Conservation (phyloP, 2,113 vertebrate species). For the Catagonus wagneri region DNA sequence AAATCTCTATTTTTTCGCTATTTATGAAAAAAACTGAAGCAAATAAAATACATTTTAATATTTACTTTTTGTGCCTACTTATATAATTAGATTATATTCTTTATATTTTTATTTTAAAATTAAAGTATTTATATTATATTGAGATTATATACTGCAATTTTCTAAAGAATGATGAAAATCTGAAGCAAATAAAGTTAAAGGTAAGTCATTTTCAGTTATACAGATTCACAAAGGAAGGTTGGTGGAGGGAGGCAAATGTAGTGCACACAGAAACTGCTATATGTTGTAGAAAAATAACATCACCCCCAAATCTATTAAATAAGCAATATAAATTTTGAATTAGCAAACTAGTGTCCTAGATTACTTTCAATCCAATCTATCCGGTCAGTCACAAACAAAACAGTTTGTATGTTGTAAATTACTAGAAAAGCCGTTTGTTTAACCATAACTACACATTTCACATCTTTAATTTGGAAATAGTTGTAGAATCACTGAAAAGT, state of each 20-base stretch:
- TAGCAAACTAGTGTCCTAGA: not conserved
- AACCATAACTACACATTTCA: not conserved
- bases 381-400: not conserved
- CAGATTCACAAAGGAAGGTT: not conserved
- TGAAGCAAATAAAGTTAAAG: not conserved
- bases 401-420: not conserved
- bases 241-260: not conserved
- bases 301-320: not conserved
- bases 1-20: not conserved
- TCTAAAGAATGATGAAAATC: not conserved
- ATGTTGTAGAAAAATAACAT: not conserved
- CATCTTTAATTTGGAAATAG: slow-evolving; percentile 12
- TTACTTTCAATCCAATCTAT: not conserved
- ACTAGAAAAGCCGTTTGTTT: not conserved
- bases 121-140: not conserved
- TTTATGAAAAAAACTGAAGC: not conserved
- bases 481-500: not conserved
- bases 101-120: not conserved
- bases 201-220: not conserved
- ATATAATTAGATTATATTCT: not conserved
- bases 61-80: not conserved
- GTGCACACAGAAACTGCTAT: not conserved
- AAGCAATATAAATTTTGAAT: not conserved
- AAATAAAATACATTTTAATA: not conserved
- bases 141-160: not conserved